phyloP scores from a whole-genome alignment of 2,888 invertebrate species.

The Podabrus alpinus region DNA sequence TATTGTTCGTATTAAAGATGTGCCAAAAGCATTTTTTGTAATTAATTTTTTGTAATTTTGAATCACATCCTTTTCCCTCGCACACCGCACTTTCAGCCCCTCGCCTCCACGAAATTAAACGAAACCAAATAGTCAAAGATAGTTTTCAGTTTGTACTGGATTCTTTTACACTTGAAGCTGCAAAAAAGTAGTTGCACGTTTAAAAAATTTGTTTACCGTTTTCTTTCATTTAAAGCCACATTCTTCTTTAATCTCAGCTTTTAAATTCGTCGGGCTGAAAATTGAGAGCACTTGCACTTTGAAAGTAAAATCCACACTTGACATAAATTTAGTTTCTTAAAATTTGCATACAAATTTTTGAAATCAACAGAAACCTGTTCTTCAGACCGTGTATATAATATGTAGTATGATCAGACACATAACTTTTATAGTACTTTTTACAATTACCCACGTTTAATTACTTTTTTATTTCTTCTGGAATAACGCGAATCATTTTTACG shows the following conservation, averaged over 20 bases:
- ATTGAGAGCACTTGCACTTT: not conserved
- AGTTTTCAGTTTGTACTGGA: not conserved
- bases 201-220: not conserved
- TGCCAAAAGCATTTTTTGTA: too few species aligned
- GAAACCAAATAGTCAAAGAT: not conserved
- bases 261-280: not conserved
- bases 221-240: not conserved
- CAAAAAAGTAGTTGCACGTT: not conserved
- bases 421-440: not conserved
- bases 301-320: not conserved
- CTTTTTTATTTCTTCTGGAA: not conserved
- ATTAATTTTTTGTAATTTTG: not conserved
- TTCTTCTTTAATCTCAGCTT: not conserved
- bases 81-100: not conserved
- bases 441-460: not conserved
- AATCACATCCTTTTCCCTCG: not conserved
- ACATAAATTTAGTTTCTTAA: not conserved
- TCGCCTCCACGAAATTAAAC: not conserved
- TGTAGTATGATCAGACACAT: not conserved
- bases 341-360: not conserved
- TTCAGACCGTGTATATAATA: too few species aligned
- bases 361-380: not conserved
- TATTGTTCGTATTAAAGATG: not conserved
- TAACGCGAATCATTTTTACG: not conserved
- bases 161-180: not conserved